A percentile compares a stretch with the other conserved stretches of the same genome.
phyloP scores from a whole-genome alignment of 2,888 invertebrate species.

The Melanotus villosus region DNA sequence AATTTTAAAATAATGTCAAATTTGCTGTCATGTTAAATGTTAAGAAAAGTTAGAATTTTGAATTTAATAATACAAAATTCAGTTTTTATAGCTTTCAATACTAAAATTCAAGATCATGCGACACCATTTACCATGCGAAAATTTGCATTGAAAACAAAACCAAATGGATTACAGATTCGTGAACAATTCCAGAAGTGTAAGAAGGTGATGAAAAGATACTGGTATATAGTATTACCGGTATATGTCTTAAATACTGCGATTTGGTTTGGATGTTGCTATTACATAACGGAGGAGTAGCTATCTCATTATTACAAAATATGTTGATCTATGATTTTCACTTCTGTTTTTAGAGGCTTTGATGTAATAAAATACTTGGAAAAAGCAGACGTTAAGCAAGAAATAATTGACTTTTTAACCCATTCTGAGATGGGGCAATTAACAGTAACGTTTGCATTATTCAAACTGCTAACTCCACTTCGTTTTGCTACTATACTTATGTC shows the following conservation, averaged over 20 bases:
- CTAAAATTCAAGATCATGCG: too few relatives aligned
- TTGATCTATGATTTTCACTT: not conserved
- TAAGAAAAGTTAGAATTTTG: too few relatives aligned
- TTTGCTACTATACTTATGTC: slow-evolving; percentile 14
- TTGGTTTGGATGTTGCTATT: slow-evolving; percentile 26
- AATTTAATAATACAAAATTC: too few relatives aligned
- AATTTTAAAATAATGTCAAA: too few relatives aligned
- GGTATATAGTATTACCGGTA: slow-evolving; percentile 22
- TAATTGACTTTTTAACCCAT: slow-evolving; percentile 16
- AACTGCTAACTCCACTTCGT: slow-evolving; percentile 29
- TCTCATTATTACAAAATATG: not conserved
- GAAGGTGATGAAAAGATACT: not conserved
- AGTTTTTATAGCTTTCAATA: too few relatives aligned
- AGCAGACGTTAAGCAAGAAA: not conserved
- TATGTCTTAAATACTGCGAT: not conserved
- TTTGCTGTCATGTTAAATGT: too few relatives aligned
- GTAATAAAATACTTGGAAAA: slow-evolving; percentile 1
- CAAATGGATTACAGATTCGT: not conserved
- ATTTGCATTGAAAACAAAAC: too few relatives aligned
- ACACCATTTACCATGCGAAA: too few relatives aligned
- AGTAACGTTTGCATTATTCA: slow-evolving; percentile 25
- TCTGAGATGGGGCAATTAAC: slow-evolving; percentile 25
- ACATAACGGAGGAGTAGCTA: slow-evolving; percentile 10
- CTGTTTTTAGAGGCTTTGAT: slow-evolving; percentile 8
- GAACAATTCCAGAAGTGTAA: not conserved